Conservation (phyloP, 2,113 vertebrate species). For the Stegastes partitus region DNA sequence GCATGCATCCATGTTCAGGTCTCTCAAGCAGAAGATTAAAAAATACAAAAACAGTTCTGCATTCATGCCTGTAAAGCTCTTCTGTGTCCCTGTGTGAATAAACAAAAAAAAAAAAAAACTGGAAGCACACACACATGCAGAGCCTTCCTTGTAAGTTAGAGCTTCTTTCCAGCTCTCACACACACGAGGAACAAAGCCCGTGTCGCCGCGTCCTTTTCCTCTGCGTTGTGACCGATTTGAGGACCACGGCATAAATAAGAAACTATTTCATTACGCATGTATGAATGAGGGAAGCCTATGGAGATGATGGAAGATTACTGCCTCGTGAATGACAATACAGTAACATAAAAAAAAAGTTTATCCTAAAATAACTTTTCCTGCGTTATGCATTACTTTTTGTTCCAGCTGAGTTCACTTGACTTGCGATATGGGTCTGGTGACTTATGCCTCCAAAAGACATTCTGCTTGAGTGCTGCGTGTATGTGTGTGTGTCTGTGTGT, state of each 20-base stretch:
- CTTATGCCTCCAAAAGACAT: slow-evolving; percentile 31
- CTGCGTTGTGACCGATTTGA: not conserved
- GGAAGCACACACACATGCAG: slow-evolving; percentile 17
- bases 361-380: slow-evolving; percentile 39
- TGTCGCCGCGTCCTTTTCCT: slow-evolving; percentile 3
- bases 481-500: slow-evolving; percentile 27
- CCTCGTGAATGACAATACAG: slow-evolving; percentile 36
- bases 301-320: slow-evolving; percentile 38
- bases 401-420: slow-evolving; percentile 65
- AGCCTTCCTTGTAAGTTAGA: not conserved
- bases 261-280: slow-evolving; percentile 51
- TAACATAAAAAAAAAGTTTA: slow-evolving; percentile 33
- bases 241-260: slow-evolving; percentile 51
- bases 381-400: slow-evolving; percentile 42
- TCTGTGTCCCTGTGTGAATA: slow-evolving; percentile 24
- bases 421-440: slow-evolving; percentile 38
- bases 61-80: slow-evolving; percentile 37
- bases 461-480: slow-evolving; percentile 26
- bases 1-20: slow-evolving; percentile 38
- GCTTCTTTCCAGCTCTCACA: slow-evolving; percentile 8
- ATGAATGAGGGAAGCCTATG: slow-evolving; percentile 42
- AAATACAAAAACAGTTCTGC: slow-evolving; percentile 45
- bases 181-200: slow-evolving; percentile 2
- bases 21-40: slow-evolving; percentile 64
- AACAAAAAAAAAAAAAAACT: slow-evolving; percentile 20